Conservation (phyloP, 2,888 invertebrate species). For the Drosophila kanekoi region DNA sequence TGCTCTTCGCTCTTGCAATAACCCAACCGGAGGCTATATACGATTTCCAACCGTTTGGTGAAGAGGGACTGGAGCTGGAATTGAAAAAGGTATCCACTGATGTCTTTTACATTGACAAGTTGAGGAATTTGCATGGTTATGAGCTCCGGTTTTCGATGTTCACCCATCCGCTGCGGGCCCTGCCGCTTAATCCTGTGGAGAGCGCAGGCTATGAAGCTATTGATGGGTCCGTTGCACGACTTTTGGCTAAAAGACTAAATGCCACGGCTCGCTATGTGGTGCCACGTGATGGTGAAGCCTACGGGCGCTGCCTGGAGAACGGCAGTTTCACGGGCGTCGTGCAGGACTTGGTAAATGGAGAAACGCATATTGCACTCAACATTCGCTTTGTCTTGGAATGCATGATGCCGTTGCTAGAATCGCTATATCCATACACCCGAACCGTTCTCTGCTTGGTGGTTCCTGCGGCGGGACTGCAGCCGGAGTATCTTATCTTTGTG, state of each 20-base stretch:
- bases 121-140: constrained; percentile 68
- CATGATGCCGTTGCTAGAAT: constrained; percentile 58
- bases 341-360: constrained; percentile 59
- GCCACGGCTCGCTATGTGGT: constrained; percentile 72
- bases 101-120: constrained; percentile 64
- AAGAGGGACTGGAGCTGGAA: constrained; percentile 57
- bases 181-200: constrained; percentile 47
- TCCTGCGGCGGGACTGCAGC: constrained; percentile 74
- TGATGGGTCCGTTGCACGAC: constrained; percentile 67
- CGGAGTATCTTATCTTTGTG: constrained; percentile 78
- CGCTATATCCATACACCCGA: constrained; percentile 73
- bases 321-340: constrained; percentile 74
- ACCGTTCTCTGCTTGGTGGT: constrained; percentile 75
- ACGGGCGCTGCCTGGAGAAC: constrained; percentile 67
- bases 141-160: constrained; percentile 78
- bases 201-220: constrained; percentile 56
- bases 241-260: constrained; percentile 69
- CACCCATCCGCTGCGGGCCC: constrained; percentile 66
- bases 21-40: constrained; percentile 41
- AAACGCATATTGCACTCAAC: constrained; percentile 77
- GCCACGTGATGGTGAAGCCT: constrained; percentile 73
- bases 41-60: constrained; percentile 78
- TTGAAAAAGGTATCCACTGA: constrained; percentile 29
- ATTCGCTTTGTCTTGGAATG: constrained; percentile 71
- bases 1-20: constrained; percentile 72